These are phyloP conservation scores for Sebastes flavidus DNA, from an alignment of 2,797 vertebrate genomes.

Conservation along the genomic window DNA sequence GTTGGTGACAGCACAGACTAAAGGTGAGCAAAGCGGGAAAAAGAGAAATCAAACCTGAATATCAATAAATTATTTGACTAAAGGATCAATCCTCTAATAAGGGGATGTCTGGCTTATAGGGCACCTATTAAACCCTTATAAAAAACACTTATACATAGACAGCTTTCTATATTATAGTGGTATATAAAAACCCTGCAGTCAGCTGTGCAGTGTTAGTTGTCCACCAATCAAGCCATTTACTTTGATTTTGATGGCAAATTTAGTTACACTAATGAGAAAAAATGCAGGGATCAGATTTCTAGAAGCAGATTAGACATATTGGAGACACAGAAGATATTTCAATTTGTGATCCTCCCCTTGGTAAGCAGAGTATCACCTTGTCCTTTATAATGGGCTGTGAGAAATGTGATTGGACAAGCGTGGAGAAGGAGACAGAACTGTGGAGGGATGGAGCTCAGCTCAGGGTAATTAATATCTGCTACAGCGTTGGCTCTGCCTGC, in stretches of 20 bases:
- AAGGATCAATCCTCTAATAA: not conserved
- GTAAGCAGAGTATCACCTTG: slow-evolving; percentile 73
- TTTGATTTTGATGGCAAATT: slow-evolving; percentile 18
- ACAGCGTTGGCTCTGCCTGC: slow-evolving; percentile 43
- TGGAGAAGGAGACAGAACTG: slow-evolving; percentile 72
- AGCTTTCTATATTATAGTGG: not conserved
- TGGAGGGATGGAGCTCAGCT: slow-evolving; percentile 65
- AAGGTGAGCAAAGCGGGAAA: not conserved
- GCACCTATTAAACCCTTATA: not conserved
- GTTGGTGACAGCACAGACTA: not conserved
- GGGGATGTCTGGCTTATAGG: not conserved
- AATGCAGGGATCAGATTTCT: slow-evolving; percentile 37
- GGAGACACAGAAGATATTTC: slow-evolving; percentile 67
- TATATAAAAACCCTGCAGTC: not conserved
- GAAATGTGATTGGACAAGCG: slow-evolving; percentile 81
- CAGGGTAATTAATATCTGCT: slow-evolving; percentile 82
- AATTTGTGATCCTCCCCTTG: slow-evolving; percentile 71
- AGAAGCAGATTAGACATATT: slow-evolving; percentile 33
- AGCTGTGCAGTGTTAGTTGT: not conserved
- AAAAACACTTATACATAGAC: not conserved
- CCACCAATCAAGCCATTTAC: not conserved
- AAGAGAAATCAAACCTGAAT: not conserved
- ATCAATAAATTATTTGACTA: not conserved
- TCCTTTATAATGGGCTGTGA: slow-evolving; percentile 77
- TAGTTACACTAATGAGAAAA: slow-evolving; percentile 36